Evolutionary conservation across 64 coral and sea anemone species (phyloP).

Genomic region (Platygyra sinensis): DNA sequence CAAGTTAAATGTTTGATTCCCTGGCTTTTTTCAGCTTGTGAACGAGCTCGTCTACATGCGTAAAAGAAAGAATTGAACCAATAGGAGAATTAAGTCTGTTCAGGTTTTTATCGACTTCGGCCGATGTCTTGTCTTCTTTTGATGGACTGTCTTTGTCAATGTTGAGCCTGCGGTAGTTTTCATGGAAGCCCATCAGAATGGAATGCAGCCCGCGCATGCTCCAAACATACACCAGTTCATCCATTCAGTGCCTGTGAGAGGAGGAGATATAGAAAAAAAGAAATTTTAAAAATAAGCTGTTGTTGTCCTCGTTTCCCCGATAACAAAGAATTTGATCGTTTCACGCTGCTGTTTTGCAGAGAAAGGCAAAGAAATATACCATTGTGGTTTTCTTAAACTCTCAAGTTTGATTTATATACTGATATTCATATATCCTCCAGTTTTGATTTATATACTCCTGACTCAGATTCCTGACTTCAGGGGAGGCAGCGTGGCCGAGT

Average conservation of each 20-base stretch:
- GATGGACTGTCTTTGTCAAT: conserved; percentile 64
- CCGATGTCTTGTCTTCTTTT: conserved; percentile 5
- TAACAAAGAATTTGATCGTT: no score
- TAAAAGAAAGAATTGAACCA: conserved; percentile 68
- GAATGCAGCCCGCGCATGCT: conserved; percentile 95
- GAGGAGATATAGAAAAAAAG: neutral
- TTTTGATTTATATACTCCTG: no score
- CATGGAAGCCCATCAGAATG: conserved; percentile 87
- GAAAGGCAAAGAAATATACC: no score
- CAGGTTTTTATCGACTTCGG: conserved; percentile 8
- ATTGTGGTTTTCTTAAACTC: no score
- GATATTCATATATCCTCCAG: no score
- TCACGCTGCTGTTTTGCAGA: no score
- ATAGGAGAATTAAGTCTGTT: conserved; percentile 21
- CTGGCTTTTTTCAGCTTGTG: conserved; percentile 61
- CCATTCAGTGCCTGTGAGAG: conserved; percentile 87
- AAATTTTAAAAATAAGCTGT: no score
- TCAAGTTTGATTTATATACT: no score
- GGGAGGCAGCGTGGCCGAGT: no score
- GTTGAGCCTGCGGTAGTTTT: conserved; percentile 83
- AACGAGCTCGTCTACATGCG: conserved; percentile 65
- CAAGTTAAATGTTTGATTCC: conserved; percentile 54
- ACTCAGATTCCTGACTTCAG: no score
- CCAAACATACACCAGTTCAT: conserved; percentile 99
- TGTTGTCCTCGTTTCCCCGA: no score